phyloP scores from a whole-genome alignment of 2,797 vertebrate genomes.

The Anas bernieri region DNA sequence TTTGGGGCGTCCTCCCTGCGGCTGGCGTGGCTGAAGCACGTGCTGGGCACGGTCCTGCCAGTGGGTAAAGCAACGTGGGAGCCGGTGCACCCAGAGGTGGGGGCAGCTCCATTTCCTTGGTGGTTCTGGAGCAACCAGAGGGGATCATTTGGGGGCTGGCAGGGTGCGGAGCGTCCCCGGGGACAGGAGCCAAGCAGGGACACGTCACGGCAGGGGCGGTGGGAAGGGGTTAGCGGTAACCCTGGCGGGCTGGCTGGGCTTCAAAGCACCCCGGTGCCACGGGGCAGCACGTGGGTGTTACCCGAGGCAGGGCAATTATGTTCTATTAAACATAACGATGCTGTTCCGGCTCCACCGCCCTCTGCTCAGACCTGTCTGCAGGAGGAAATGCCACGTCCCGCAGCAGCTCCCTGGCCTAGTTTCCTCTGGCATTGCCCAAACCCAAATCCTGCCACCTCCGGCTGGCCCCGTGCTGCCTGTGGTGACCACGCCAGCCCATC shows the following conservation, averaged over 20 bases:
- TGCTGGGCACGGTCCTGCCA: neutral
- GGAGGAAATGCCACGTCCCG: neutral
- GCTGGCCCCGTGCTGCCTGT: neutral
- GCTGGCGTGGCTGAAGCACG: neutral
- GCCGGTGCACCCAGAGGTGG: fast-evolving
- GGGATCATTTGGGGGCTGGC: fast-evolving
- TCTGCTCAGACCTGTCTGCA: neutral
- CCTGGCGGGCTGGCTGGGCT: neutral
- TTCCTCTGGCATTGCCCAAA: neutral
- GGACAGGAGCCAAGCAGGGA: neutral
- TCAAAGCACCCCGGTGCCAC: fast-evolving
- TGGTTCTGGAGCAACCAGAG: neutral
- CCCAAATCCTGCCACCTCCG: neutral
- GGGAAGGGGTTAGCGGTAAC: neutral
- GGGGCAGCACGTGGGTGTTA: neutral
- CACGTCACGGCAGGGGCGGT: neutral
- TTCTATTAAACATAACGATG: neutral
- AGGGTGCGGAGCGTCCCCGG: neutral
- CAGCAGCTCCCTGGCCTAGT: neutral
- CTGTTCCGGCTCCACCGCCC: neutral
- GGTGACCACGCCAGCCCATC: neutral
- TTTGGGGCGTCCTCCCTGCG: neutral
- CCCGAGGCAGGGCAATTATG: neutral
- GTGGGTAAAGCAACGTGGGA: neutral
- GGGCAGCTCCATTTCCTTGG: neutral